These are phyloP conservation scores for Cricetomys ansorgei DNA, from an alignment of 2,113 vertebrate genomes.

Conservation along the genomic window DNA sequence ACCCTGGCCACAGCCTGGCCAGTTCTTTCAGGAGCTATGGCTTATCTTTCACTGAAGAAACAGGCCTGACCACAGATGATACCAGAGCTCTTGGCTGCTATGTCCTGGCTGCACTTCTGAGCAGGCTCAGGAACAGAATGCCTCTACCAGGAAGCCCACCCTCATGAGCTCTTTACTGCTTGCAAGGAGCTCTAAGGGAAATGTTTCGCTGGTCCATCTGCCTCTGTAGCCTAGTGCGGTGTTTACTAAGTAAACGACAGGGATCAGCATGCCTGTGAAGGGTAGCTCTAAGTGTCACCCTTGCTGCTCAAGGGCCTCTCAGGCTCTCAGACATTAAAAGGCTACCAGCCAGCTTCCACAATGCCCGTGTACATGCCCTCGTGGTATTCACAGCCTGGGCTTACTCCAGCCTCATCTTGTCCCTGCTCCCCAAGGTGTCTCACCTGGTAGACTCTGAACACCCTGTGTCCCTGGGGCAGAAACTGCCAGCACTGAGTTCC, in stretches of 20 bases:
- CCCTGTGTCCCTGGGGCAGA: neutral
- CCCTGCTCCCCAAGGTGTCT: neutral
- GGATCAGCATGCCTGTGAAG: neutral
- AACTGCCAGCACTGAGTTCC: neutral
- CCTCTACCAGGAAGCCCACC: neutral
- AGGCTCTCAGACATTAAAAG: neutral
- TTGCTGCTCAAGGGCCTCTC: neutral
- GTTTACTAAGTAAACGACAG: neutral
- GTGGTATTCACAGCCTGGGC: neutral
- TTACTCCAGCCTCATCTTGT: neutral
- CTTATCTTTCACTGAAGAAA: neutral
- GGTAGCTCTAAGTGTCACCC: rapidly evolving
- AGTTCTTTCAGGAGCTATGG: neutral
- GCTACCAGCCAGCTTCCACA: neutral
- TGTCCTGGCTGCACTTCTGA: slow-evolving; percentile 21
- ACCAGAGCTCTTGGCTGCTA: neutral
- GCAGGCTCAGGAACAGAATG: neutral
- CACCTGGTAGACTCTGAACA: neutral
- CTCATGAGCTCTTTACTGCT: neutral
- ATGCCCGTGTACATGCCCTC: too few relatives aligned
- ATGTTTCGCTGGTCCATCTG: neutral
- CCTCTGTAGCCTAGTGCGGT: neutral
- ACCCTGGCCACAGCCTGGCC: neutral
- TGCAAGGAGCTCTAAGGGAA: neutral
- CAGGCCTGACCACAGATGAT: neutral